A percentile compares a stretch with the other conserved stretches of the same genome.
Evolutionary conservation across 1,140 invertebrate species (phyloP).

Genomic region (Drosophila erecta): DNA sequence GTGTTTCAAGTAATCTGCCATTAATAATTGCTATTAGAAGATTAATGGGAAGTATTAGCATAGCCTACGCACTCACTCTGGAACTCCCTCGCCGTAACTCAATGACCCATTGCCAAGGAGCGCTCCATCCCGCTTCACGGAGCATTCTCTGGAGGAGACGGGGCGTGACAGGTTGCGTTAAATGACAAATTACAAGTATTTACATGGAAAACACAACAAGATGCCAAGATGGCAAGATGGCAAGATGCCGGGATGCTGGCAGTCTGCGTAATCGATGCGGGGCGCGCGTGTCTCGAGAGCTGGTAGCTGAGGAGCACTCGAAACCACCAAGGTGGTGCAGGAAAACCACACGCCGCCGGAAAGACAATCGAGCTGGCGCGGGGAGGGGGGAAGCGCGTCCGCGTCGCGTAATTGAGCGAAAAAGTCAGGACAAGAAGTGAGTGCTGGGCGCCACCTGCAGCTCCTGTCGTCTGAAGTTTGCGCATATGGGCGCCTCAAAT

Average conservation of each 20-base stretch:
- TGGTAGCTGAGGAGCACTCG: slow-evolving; percentile 5
- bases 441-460: slow-evolving; percentile 44
- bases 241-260: slow-evolving; percentile 10
- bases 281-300: slow-evolving; percentile 48
- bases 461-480: slow-evolving; percentile 9
- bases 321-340: slow-evolving; percentile 9
- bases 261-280: slow-evolving; percentile 56
- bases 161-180: slow-evolving; percentile 42
- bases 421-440: slow-evolving; percentile 43
- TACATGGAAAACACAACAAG: slow-evolving; percentile 68
- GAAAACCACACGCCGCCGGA: slow-evolving; percentile 54
- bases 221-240: slow-evolving; percentile 28
- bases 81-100: slow-evolving; percentile 5
- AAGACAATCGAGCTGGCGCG: slow-evolving; percentile 47
- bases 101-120: slow-evolving; percentile 48
- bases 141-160: slow-evolving; percentile 20
- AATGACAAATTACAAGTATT: slow-evolving; percentile 71
- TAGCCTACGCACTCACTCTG: background rate
- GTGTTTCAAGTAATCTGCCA: too few species aligned
- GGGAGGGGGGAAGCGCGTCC: background rate
- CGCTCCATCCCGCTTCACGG: slow-evolving; percentile 15
- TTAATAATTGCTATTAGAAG: slow-evolving; percentile 19
- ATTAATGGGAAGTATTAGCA: slow-evolving; percentile 1
- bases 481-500: slow-evolving; percentile 1
- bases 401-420: slow-evolving; percentile 56